Evolutionary conservation across 2,888 invertebrate species (phyloP).

Genomic region (Galerucella calmariensis): DNA sequence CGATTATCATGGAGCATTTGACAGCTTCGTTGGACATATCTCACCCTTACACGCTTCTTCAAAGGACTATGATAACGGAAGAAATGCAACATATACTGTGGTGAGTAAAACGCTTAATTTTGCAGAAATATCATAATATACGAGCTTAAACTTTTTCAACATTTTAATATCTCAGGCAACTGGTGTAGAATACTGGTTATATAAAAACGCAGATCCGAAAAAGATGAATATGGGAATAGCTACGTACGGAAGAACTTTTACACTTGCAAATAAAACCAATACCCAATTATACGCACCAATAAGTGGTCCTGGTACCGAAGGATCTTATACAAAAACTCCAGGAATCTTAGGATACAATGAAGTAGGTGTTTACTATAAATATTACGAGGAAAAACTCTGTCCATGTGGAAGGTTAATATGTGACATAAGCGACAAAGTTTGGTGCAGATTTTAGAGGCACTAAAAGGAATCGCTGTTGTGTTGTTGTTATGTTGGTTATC

Average conservation of each 20-base stretch:
- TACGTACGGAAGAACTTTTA: conserved; percentile 77
- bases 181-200: conserved; percentile 68
- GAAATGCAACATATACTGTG: conserved; percentile 43
- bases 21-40: conserved; percentile 72
- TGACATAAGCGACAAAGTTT: no score
- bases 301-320: conserved; percentile 70
- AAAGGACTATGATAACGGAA: conserved; percentile 57
- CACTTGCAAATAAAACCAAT: conserved; percentile 64
- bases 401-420: no score
- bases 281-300: conserved; percentile 70
- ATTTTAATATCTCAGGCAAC: conserved; percentile 58
- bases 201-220: conserved; percentile 68
- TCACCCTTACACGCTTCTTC: conserved; percentile 70
- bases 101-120: conserved; percentile 39
- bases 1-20: conserved; percentile 78
- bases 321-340: conserved; percentile 72
- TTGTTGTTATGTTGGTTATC: no score
- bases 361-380: conserved; percentile 52
- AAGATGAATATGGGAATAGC: conserved; percentile 79
- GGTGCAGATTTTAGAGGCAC: no score
- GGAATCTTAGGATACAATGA: conserved; percentile 83
- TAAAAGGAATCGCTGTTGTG: no score
- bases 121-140: no score
- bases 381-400: no score
- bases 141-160: background rate